Base-by-base conservation (phyloP, 1,140 invertebrate genomes). In the Drosophila pseudoananassae region DNA sequence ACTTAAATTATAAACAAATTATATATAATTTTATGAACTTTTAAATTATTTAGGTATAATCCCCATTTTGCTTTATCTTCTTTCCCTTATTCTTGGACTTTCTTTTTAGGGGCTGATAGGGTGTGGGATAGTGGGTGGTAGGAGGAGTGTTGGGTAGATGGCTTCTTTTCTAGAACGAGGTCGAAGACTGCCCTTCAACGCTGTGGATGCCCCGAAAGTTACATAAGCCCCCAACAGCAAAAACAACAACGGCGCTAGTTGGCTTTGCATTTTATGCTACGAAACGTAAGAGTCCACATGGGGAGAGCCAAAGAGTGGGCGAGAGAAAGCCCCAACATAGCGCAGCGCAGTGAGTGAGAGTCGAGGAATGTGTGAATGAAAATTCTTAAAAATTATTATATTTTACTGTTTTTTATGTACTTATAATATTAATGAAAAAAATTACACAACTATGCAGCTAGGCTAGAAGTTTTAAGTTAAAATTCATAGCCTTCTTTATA, bases 151-250 rank as follows among this genome's bases (percentile, higher is more conserved):
- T 52, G 38, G 43, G 50, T 54, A 36, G 53, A 50, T 59, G 49
- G 69, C 46, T 76, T 76, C 60, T 73, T 89, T 89, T 89, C 85
- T 89, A 89, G 85, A 85, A 90, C 85, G 85, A 89, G 85, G 85
- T 89, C 85, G 85, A 81, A 85, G 85, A 89, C 85, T 89, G 85
- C 85, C 85, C 85, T 89, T 89, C 85, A 89, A 77, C 59, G 80
- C 46, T 58, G 64, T 58, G 59, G 55, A 63, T 66, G 52, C 73
- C 55, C 38, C 73, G 53, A 72, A 66, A 71, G 83, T 88, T 88
- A 88, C 83, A 87, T 87, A 88, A 87, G 78, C 83, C 76, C 60
- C 70, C 65, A 46, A 23, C 15, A 46, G 17, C 38, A 66, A 65
- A 29, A 75, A 25, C 68, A 77, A 57, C 73, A 61, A 51, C 49